Conservation (phyloP, 2,113 vertebrate species). For the Sinocyclocheilus rhinocerous region DNA sequence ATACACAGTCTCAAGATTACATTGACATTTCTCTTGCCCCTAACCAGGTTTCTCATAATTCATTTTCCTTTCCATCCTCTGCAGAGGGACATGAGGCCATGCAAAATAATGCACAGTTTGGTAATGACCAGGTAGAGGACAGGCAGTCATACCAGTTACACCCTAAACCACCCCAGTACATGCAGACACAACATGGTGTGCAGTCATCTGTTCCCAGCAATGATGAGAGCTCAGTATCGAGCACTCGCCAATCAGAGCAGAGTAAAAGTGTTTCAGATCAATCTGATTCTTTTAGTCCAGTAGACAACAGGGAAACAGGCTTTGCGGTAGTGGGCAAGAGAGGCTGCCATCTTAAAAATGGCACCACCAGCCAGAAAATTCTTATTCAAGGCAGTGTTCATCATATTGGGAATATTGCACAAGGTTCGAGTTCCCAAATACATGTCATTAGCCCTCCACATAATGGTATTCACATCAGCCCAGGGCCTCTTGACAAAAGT, state of each 20-base stretch:
- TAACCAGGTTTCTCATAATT: conserved; percentile 73
- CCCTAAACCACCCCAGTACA: conserved; percentile 70
- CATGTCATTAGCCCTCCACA: conserved; percentile 78
- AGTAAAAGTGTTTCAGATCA: conserved; percentile 80
- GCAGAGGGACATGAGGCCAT: conserved; percentile 76
- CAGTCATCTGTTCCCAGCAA: conserved; percentile 69
- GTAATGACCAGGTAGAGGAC: conserved; percentile 72
- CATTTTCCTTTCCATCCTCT: conserved; percentile 79
- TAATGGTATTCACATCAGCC: conserved; percentile 67
- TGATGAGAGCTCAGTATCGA: conserved; percentile 76
- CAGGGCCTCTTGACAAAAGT: conserved; percentile 81
- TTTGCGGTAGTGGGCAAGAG: conserved; percentile 76
- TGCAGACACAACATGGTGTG: conserved; percentile 70
- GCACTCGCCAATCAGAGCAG: conserved; percentile 80
- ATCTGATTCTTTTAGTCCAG: conserved; percentile 76
- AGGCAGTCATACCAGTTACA: conserved; percentile 73
- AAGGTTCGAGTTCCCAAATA: conserved; percentile 80
- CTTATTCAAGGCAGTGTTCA: conserved; percentile 79
- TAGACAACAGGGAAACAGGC: conserved; percentile 74
- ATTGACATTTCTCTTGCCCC: conserved; percentile 69
- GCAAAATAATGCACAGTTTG: conserved; percentile 70
- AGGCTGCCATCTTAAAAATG: conserved; percentile 74
- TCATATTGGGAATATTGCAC: conserved; percentile 80
- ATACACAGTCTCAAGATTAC: conserved; percentile 75
- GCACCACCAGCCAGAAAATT: conserved; percentile 75